Percentiles rank a stretch among this genome's conserved stretches.
These are phyloP conservation scores for Tetragonula clypearis DNA, from an alignment of 1,140 invertebrate genomes.

Conservation along the genomic window DNA sequence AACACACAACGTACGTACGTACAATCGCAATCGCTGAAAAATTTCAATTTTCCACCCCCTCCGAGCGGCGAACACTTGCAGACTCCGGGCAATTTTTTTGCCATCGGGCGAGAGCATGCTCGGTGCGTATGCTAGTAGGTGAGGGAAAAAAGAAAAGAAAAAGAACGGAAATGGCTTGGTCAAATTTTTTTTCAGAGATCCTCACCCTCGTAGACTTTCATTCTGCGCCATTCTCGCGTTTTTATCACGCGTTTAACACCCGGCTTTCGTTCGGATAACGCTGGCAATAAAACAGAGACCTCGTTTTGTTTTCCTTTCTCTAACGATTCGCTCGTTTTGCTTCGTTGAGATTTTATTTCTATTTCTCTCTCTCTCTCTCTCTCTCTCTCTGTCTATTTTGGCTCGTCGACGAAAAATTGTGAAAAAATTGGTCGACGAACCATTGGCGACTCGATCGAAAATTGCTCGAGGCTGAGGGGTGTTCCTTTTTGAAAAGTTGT, in stretches of 20 bases:
- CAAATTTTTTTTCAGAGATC: constrained; percentile 6
- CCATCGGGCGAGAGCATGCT: no score
- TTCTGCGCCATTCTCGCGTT: not conserved
- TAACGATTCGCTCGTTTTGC: not conserved
- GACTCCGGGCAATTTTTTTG: no score
- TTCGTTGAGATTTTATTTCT: not conserved
- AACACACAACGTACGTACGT: constrained; percentile 40
- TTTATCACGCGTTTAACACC: not conserved
- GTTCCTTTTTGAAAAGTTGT: no score
- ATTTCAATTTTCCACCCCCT: constrained; percentile 23
- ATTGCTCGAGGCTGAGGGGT: no score
- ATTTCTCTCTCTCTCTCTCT: no score
- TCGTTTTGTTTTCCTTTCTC: not conserved
- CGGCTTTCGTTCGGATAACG: not conserved
- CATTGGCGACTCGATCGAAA: no score
- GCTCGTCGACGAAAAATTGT: no score
- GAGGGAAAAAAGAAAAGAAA: no score
- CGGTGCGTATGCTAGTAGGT: no score
- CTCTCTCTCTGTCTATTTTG: no score
- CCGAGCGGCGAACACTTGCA: no score
- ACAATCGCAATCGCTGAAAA: constrained; percentile 26
- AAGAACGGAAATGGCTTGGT: not conserved
- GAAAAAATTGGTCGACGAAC: no score
- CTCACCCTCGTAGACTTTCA: not conserved
- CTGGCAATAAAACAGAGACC: not conserved